Percentiles rank a stretch among this genome's conserved stretches.
phyloP scores from a whole-genome alignment of 2,113 vertebrate species.

The Gallinago jamesoni region DNA sequence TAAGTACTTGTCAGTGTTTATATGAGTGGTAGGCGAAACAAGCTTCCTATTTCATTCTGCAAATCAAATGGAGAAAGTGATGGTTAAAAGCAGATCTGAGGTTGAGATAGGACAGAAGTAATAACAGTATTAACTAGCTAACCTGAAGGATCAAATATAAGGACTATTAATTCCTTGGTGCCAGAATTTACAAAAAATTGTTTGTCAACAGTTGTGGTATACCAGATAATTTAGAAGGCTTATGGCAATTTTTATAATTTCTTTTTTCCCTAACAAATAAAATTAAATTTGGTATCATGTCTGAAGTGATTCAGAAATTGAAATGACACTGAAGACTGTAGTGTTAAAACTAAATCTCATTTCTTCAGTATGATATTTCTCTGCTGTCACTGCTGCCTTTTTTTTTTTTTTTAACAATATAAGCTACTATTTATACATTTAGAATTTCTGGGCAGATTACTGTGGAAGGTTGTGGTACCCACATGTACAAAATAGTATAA shows the following conservation, averaged over 20 bases:
- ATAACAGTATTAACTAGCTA: not conserved
- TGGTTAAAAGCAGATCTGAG: not conserved
- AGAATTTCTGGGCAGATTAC: conserved; percentile 78
- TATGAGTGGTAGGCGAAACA: not conserved
- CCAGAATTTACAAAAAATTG: not conserved
- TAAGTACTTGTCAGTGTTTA: not conserved
- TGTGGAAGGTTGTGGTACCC: conserved; percentile 75
- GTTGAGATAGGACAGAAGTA: not conserved
- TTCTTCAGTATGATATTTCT: conserved; percentile 47
- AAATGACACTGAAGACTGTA: conserved; percentile 21
- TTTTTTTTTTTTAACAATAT: conserved; percentile 42
- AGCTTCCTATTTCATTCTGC: not conserved
- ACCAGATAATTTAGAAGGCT: not conserved
- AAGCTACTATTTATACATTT: conserved; percentile 78
- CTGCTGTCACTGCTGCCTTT: conserved; percentile 24
- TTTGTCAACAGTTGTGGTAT: not conserved
- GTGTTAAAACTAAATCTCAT: conserved; percentile 16
- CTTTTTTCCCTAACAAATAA: not conserved
- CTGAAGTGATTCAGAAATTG: conserved; percentile 50
- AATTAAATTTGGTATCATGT: conserved; percentile 33
- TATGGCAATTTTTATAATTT: not conserved
- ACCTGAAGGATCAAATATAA: not conserved
- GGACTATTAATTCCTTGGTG: not conserved
- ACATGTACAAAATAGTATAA: conserved; percentile 80
- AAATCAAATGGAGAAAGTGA: not conserved